A percentile compares a stretch with the other conserved stretches of the same genome.
phyloP scores from a whole-genome alignment of 2,113 vertebrate genomes.

The Progne subis region DNA sequence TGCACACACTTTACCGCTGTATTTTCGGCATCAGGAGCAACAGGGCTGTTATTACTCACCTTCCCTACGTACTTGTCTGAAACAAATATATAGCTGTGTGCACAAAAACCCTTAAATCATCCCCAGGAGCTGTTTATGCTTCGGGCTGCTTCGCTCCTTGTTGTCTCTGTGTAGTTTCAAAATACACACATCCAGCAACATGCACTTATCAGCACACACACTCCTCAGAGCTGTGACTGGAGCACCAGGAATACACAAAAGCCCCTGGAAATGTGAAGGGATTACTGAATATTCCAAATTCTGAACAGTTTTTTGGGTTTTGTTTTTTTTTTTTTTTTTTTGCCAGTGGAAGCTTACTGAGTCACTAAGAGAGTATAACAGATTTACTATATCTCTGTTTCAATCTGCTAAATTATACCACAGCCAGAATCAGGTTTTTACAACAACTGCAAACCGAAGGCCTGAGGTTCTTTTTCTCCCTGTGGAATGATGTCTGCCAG shows the following conservation, averaged over 20 bases:
- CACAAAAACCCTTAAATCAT: background rate
- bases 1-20: fast-evolving
- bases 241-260: background rate
- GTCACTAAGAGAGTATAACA: background rate
- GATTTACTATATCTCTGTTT: background rate
- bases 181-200: background rate
- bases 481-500: background rate
- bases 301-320: background rate
- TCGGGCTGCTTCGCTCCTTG: background rate
- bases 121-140: background rate
- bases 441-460: background rate
- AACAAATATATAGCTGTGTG: fast-evolving
- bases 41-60: background rate
- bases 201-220: fast-evolving
- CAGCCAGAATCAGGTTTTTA: background rate
- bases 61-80: fast-evolving
- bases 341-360: background rate
- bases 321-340: too few species aligned
- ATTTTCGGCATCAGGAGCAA: background rate
- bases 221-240: background rate
- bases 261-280: background rate
- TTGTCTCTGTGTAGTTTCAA: background rate
- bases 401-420: background rate
- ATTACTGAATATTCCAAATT: background rate
- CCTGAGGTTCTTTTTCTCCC: background rate